These are phyloP conservation scores for Noctua janthina DNA, from an alignment of 2,888 invertebrate genomes.

Conservation along the genomic window DNA sequence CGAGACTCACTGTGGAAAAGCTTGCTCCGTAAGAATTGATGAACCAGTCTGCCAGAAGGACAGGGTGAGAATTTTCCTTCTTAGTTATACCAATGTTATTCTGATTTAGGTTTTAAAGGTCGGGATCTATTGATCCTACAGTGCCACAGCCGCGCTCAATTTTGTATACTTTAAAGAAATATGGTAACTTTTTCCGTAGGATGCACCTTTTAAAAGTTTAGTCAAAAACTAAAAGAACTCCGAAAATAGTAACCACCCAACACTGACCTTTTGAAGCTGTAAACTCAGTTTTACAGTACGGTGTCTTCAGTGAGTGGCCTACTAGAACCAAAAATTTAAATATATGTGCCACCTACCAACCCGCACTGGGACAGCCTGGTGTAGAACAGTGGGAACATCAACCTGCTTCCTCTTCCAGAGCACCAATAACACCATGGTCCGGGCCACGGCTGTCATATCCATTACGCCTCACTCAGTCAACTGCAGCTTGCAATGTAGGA, in stretches of 20 bases:
- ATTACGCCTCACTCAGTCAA: slow-evolving; percentile 47
- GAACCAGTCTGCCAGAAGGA: slow-evolving; percentile 75
- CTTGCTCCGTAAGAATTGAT: slow-evolving; percentile 68
- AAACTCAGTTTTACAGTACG: too few relatives aligned
- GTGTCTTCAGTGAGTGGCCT: neutral
- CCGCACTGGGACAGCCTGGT: neutral
- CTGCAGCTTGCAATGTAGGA: slow-evolving; percentile 73
- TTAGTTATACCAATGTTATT: neutral
- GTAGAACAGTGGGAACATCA: neutral
- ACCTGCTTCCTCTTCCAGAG: slow-evolving; percentile 39
- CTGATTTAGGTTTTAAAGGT: neutral
- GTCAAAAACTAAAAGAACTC: too few relatives aligned
- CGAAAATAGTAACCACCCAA: neutral
- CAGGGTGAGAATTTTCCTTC: slow-evolving; percentile 62
- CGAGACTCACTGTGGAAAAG: slow-evolving; percentile 52
- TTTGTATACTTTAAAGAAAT: neutral
- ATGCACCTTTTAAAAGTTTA: too few relatives aligned
- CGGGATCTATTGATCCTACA: neutral
- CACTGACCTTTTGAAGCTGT: neutral
- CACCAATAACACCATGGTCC: slow-evolving; percentile 48
- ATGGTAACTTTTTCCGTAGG: neutral
- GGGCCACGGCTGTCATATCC: slow-evolving; percentile 47
- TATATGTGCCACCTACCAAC: neutral
- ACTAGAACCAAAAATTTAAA: too few relatives aligned
- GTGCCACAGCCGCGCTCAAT: neutral